Base-by-base conservation (phyloP, 2,797 vertebrate genomes). In the Girardinus metallicus region DNA sequence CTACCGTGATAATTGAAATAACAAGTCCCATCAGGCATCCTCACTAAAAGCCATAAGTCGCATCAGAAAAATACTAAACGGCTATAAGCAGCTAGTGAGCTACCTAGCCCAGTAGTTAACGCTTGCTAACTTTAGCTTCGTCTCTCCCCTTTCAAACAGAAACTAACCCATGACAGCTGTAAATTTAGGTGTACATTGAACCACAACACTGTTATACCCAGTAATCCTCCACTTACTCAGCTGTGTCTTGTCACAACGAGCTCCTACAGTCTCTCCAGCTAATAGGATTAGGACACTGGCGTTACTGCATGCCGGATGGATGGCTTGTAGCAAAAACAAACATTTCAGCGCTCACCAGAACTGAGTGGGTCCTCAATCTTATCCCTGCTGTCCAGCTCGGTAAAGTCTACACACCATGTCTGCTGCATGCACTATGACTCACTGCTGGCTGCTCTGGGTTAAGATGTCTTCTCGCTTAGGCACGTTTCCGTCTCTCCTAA, bases 401-500 rank as follows among this genome's bases (percentile, higher is more conserved):
- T 1, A 1, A 16, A 43, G n/a, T 5, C 0, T 16, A 1, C 29
- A 15, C 31, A 64, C 70, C 79, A 74, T 82, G n/a, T 41, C n/a
- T 66, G 5, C 31, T 26, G 49, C 31, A 21, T 39, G 4, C 51
- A 8, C 60, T 15, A 57, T 21, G n/a, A 31, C 15, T 5, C 0
- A 3, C 75, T 74, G 29, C 43, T 16, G 5, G 3, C 16, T 1
- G 41, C 13, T 68, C 46, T 1, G 10, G 13, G 41, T 0, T 53
- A 1, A n/a, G 18, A 41, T 4, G 64, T 39, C 0, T 39, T 23
- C 1, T 39, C 34, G 64, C 64, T 39, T 3, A 11, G 9, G 23
- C 36, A 75, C 82, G 34, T 84, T 93, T 93, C 92, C 92, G 89
- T 75, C 1, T 21, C 18, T 15, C 3, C 2, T 34, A 66, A 84